These are phyloP conservation scores for Sylvicapra grimmia DNA, from an alignment of 2,113 vertebrate genomes.

Conservation along the genomic window DNA sequence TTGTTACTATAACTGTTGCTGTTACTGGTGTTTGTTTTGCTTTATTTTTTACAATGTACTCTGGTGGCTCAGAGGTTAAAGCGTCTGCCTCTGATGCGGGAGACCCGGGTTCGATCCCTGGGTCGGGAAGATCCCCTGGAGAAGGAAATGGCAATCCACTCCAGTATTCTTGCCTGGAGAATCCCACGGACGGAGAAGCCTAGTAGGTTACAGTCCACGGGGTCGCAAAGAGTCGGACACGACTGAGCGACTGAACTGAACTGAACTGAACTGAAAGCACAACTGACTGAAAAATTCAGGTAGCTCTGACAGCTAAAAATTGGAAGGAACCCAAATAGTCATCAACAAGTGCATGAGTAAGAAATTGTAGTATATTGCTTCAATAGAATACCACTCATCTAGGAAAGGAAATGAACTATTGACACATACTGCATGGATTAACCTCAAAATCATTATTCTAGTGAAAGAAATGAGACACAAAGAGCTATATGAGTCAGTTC, in stretches of 20 bases:
- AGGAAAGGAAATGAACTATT: not conserved
- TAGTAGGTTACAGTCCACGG: too few relatives aligned
- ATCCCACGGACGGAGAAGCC: too few relatives aligned
- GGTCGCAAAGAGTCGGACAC: too few relatives aligned
- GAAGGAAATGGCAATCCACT: too few relatives aligned
- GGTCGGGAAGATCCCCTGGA: too few relatives aligned
- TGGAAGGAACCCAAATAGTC: not conserved
- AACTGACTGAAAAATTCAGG: not conserved
- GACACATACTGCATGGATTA: not conserved
- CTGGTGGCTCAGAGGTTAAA: too few relatives aligned
- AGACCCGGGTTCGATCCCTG: too few relatives aligned
- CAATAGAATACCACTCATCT: not conserved
- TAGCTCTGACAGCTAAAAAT: not conserved
- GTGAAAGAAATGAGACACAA: not conserved
- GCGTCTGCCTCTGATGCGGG: too few relatives aligned
- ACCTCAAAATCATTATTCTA: not conserved
- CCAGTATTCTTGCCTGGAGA: too few relatives aligned
- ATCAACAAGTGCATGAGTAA: not conserved
- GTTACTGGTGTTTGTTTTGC: not conserved
- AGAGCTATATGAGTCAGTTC: not conserved
- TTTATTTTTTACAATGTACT: not conserved
- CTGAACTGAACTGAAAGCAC: too few relatives aligned
- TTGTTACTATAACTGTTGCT: not conserved
- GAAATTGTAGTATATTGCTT: not conserved
- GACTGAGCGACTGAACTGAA: too few relatives aligned